Evolutionary conservation across 2,113 vertebrate genomes (phyloP), one percentile per base, ranked within the genome.

Genomic region (Macrotis lagotis): DNA sequence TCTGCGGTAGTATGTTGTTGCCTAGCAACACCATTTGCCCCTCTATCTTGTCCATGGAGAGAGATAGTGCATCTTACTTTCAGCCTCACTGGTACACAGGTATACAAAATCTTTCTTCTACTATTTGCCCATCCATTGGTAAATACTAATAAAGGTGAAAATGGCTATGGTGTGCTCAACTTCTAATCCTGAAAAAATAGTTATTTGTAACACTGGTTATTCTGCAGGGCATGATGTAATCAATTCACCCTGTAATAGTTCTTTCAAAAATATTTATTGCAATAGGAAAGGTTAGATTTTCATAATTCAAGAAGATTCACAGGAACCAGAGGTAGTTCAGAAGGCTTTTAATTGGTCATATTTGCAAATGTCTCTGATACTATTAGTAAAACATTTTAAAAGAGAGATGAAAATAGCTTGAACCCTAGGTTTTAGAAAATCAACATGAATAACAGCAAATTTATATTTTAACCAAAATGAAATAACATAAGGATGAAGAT

Each of bases 1-100:
- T 97, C 95, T 96, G 89, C 90, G 92, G 90, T 92, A 97, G 95
- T 94, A 91, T 1, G 22, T 94, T 51, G 94, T 97, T 97, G 94
- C 96, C 91, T 97, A 98, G 96, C 95, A 98, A 98, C 93, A 0
- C 89, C 59, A 94, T 90, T 95, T 59, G 95, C 94, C 91, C 93
- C 91, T 83, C 94, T 52, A 94, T 96, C 90, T 97, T 90, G 97
- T 96, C 94, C 89, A 94, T 92, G 93, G 90, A 95, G 89, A 98
- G 90, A 89, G 95, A 92, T 93, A 91, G 91, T 92, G 97, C 93
- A 48, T 5, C 66, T 97, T 95, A 53, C 92, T 97, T 96, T 95
- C 92, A 96, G 94, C 95, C n/a, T 97, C 94, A 95, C 25, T 96
- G 93, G 91, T 97, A 96, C 92, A 94, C 95, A 97, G 88, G 50